Percentiles rank a stretch among this genome's conserved stretches.
Evolutionary conservation across 2,113 vertebrate species (phyloP).

Genomic region (Murina feae): DNA sequence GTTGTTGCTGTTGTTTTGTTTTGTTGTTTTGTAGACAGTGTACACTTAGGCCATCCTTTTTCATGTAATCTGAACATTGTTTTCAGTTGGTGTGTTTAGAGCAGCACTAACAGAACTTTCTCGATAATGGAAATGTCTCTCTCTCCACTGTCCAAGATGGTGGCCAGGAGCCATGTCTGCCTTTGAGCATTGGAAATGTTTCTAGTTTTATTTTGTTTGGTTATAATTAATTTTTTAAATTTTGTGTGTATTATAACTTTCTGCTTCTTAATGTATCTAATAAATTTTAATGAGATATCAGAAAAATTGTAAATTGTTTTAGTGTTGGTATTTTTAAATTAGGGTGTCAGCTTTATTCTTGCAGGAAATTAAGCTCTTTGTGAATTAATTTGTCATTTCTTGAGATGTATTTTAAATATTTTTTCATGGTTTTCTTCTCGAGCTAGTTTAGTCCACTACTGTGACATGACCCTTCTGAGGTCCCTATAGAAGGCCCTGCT

Average conservation of each 20-base stretch:
- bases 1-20: neutral
- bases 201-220: neutral
- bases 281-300: neutral
- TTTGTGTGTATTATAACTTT: neutral
- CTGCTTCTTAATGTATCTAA: neutral
- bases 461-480: neutral
- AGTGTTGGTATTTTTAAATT: neutral
- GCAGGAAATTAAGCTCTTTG: neutral
- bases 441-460: too few species aligned
- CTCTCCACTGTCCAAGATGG: neutral
- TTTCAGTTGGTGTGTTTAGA: neutral
- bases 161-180: accelerated
- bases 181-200: too few species aligned
- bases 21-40: neutral
- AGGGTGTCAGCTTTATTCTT: neutral
- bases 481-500: neutral
- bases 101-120: neutral
- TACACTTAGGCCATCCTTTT: too few species aligned
- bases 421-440: neutral
- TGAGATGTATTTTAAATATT: neutral
- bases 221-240: neutral
- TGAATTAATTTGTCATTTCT: neutral
- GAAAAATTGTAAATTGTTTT: neutral
- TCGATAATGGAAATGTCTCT: neutral
- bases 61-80: neutral